phyloP scores from a whole-genome alignment of 2,888 invertebrate species.

The Macaria notata region DNA sequence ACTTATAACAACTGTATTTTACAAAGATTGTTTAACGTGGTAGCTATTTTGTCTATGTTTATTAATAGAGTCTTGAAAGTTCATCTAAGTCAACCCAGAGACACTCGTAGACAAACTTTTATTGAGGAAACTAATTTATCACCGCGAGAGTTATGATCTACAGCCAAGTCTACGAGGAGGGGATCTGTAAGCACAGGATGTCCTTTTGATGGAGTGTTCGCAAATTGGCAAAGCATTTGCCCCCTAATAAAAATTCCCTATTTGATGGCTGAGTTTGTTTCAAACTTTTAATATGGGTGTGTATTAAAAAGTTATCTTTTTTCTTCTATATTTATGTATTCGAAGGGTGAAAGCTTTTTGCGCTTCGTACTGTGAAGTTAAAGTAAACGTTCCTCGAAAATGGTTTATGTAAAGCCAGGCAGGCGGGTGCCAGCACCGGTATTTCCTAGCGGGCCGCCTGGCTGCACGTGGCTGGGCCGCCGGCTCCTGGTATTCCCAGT shows the following conservation, averaged over 20 bases:
- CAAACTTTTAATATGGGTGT: not conserved
- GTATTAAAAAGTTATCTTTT: not conserved
- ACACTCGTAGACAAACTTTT: conserved; percentile 47
- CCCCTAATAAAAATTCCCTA: conserved; percentile 9
- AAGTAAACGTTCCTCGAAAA: conserved; percentile 11
- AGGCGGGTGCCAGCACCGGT: conserved; percentile 68
- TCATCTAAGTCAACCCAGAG: conserved; percentile 34
- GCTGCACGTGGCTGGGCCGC: conserved; percentile 38
- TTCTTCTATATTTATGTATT: not conserved
- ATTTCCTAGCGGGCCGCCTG: conserved; percentile 57
- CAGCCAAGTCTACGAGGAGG: conserved; percentile 44
- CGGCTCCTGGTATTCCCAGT: conserved; percentile 76
- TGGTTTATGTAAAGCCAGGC: conserved; percentile 44
- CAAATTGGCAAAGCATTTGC: conserved; percentile 38
- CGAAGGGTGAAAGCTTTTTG: not conserved
- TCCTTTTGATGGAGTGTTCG: conserved; percentile 47
- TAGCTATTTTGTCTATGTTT: conserved; percentile 9
- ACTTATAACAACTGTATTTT: not conserved
- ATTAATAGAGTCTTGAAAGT: conserved; percentile 33
- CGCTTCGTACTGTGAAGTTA: conserved; percentile 4
- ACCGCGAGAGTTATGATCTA: conserved; percentile 59
- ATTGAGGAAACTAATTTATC: conserved; percentile 61
- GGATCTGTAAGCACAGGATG: conserved; percentile 36
- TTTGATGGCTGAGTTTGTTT: conserved; percentile 2
- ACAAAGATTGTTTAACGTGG: not conserved